Evolutionary conservation across 2,888 invertebrate species (phyloP).

Genomic region (Lutraria lutraria): DNA sequence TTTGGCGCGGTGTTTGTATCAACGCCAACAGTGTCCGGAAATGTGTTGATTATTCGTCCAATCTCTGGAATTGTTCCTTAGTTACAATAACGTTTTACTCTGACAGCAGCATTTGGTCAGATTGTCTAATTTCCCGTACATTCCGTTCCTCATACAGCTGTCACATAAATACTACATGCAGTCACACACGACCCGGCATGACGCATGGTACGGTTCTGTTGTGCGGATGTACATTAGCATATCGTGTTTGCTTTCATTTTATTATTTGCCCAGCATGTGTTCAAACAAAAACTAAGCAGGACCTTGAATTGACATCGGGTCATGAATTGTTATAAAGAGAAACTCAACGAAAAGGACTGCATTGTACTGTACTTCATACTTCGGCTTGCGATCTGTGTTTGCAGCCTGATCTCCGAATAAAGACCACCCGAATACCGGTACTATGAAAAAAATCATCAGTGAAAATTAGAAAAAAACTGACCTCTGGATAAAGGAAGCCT

Average conservation of each 20-base stretch:
- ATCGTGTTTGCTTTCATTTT: background rate
- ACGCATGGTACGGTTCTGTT: background rate
- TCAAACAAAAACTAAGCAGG: background rate
- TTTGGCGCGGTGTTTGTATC: background rate
- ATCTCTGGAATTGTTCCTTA: background rate
- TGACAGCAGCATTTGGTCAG: constrained; percentile 17
- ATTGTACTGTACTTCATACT: too few species aligned
- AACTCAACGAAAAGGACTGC: too few species aligned
- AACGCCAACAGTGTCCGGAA: background rate
- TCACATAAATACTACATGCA: constrained; percentile 25
- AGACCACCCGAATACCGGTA: too few species aligned
- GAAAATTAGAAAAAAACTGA: too few species aligned
- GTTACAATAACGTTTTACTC: background rate
- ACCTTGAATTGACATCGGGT: background rate
- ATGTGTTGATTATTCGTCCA: constrained; percentile 8
- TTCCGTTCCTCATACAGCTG: constrained; percentile 11
- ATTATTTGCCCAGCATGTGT: background rate
- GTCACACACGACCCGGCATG: background rate
- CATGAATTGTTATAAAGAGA: background rate
- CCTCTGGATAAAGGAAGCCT: too few species aligned
- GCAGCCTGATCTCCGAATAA: too few species aligned
- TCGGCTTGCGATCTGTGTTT: too few species aligned
- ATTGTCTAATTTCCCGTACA: constrained; percentile 14
- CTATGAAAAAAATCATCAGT: too few species aligned
- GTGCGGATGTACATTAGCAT: background rate